Conservation (phyloP, 2,888 invertebrate genomes). For the Athalia cordata region DNA sequence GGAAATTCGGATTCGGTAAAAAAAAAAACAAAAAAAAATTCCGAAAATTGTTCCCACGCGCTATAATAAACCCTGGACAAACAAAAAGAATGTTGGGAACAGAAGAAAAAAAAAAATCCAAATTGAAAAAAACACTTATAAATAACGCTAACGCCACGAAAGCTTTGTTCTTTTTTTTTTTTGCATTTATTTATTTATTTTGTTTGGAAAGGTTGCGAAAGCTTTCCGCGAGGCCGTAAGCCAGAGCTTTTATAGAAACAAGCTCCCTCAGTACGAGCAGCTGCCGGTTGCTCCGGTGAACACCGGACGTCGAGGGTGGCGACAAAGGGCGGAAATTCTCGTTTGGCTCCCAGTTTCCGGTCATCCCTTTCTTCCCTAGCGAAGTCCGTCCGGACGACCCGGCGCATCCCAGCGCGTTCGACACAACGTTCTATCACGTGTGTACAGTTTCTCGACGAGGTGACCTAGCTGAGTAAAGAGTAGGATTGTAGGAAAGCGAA, state of each 20-base stretch:
- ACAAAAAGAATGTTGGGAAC: too few relatives aligned
- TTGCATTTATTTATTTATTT: not conserved
- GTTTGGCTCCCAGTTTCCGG: slow-evolving; percentile 42
- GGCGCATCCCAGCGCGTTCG: not conserved
- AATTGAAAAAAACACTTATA: too few relatives aligned
- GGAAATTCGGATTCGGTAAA: too few relatives aligned
- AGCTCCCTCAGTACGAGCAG: not conserved
- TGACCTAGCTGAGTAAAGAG: not conserved
- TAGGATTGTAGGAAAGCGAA: too few relatives aligned
- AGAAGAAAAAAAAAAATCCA: too few relatives aligned
- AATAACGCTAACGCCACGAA: too few relatives aligned
- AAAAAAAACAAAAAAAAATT: not conserved
- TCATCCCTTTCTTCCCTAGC: not conserved
- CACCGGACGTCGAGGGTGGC: slow-evolving; percentile 40
- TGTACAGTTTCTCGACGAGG: not conserved
- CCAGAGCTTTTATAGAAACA: slow-evolving; percentile 13
- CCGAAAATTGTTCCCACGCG: too few relatives aligned
- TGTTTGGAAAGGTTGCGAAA: not conserved
- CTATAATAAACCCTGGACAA: too few relatives aligned
- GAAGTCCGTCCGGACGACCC: slow-evolving; percentile 15
- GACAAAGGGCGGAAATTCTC: slow-evolving; percentile 45
- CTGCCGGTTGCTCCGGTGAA: not conserved
- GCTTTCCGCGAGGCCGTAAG: not conserved
- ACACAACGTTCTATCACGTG: not conserved
- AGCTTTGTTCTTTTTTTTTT: not conserved